Evolutionary conservation across 2,888 invertebrate genomes (phyloP).

Genomic region (Scaptodrosophila latifasciaeformis): DNA sequence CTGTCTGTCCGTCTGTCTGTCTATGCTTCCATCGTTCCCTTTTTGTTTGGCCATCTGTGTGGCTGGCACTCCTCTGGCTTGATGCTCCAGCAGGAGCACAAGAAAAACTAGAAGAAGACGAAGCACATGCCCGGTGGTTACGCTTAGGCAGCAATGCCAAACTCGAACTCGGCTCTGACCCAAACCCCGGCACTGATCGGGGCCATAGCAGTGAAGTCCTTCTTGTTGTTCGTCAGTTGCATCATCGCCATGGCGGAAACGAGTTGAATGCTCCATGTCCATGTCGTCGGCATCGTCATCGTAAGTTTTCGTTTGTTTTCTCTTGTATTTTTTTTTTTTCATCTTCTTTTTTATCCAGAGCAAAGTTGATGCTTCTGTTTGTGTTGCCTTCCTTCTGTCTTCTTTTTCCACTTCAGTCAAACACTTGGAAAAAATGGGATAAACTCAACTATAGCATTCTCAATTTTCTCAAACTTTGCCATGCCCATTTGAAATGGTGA

Average conservation of each 20-base stretch:
- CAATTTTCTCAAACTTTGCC: too few relatives aligned
- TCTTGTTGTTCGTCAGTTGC: conserved; percentile 52
- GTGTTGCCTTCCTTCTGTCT: conserved; percentile 4
- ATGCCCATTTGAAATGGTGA: too few relatives aligned
- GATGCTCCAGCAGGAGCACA: too few relatives aligned
- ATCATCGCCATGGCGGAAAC: conserved; percentile 44
- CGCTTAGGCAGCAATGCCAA: conserved; percentile 32
- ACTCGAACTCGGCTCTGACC: not conserved
- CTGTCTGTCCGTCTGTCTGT: conserved; percentile 3
- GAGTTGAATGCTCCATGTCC: conserved; percentile 37
- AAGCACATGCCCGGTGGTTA: too few relatives aligned
- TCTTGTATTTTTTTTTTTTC: conserved; percentile 16
- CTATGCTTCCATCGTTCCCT: not conserved
- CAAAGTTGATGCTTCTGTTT: conserved; percentile 17
- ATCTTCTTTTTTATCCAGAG: conserved; percentile 9
- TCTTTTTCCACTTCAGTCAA: not conserved
- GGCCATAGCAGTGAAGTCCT: too few relatives aligned
- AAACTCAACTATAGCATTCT: too few relatives aligned
- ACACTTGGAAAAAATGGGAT: conserved; percentile 2
- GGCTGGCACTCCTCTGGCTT: conserved; percentile 18
- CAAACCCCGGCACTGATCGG: conserved; percentile 22
- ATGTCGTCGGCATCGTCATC: conserved; percentile 32
- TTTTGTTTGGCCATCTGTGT: conserved; percentile 21
- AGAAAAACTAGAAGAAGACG: too few relatives aligned
- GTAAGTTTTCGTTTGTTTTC: conserved; percentile 44